Conservation (phyloP, 1,140 invertebrate genomes). For the Coelopa frigida region DNA sequence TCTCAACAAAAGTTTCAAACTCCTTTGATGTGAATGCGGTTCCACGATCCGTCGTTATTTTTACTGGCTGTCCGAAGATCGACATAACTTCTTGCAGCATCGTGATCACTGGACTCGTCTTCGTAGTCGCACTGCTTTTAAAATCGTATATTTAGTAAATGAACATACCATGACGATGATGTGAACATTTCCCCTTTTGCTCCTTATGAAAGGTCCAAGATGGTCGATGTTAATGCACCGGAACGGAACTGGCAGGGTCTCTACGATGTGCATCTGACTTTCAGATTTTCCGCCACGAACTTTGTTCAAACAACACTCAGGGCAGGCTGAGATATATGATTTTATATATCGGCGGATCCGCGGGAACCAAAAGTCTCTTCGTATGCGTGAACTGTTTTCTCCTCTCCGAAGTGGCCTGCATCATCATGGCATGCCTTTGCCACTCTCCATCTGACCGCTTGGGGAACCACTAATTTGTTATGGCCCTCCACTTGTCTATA, state of each 20-base stretch:
- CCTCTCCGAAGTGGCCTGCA: too few relatives aligned
- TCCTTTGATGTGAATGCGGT: slow-evolving; percentile 7
- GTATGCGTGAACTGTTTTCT: too few relatives aligned
- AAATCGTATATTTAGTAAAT: slow-evolving; percentile 16
- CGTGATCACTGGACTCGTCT: slow-evolving; percentile 15
- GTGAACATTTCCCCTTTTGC: slow-evolving; percentile 41
- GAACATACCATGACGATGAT: slow-evolving; percentile 43
- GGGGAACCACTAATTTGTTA: too few relatives aligned
- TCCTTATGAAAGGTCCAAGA: slow-evolving; percentile 24
- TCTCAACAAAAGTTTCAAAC: slow-evolving; percentile 5
- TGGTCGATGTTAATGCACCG: slow-evolving; percentile 28
- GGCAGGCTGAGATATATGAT: too few relatives aligned
- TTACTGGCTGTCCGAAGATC: not conserved
- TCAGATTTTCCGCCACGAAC: slow-evolving; percentile 15
- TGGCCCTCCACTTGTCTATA: too few relatives aligned
- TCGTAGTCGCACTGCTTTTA: slow-evolving; percentile 12
- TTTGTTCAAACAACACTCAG: too few relatives aligned
- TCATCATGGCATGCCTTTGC: too few relatives aligned
- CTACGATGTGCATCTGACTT: slow-evolving; percentile 23
- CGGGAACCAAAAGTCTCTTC: too few relatives aligned
- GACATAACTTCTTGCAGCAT: slow-evolving; percentile 2
- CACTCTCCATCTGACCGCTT: too few relatives aligned
- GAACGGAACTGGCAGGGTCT: slow-evolving; percentile 26
- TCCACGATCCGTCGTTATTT: slow-evolving; percentile 1
- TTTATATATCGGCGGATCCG: too few relatives aligned